phyloP scores from a whole-genome alignment of 2,888 invertebrate genomes.

The Acanthosepion lycidas region DNA sequence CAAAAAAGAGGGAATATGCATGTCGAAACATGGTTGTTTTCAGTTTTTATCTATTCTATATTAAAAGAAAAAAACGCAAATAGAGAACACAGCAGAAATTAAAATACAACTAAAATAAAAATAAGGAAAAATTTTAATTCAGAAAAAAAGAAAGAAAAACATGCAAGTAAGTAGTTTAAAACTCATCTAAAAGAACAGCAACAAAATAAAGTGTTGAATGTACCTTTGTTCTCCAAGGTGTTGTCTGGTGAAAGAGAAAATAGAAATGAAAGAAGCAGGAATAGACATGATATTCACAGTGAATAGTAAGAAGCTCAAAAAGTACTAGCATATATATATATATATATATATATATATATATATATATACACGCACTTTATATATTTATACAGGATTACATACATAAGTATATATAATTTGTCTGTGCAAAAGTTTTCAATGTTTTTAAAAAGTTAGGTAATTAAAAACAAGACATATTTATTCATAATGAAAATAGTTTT shows the following conservation, averaged over 20 bases:
- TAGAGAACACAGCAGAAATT: not conserved
- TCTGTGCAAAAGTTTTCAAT: too few relatives aligned
- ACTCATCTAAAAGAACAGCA: not conserved
- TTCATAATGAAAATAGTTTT: too few relatives aligned
- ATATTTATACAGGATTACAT: too few relatives aligned
- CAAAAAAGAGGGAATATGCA: not conserved
- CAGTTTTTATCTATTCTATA: not conserved
- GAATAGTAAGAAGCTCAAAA: not conserved
- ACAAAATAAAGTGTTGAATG: not conserved
- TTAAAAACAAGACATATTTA: too few relatives aligned
- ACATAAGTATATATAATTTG: too few relatives aligned
- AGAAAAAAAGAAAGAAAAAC: not conserved
- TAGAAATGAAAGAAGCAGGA: not conserved
- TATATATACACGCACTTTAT: not conserved
- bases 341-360: not conserved
- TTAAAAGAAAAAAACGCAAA: not conserved
- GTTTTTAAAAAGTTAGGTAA: too few relatives aligned
- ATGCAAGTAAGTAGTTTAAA: not conserved
- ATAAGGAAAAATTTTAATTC: not conserved
- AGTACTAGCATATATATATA: not conserved
- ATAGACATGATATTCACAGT: not conserved
- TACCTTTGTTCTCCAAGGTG: not conserved
- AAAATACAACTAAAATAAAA: not conserved
- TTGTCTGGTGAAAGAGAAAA: constrained; percentile 8
- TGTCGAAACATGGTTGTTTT: not conserved